Conservation (phyloP, 2,113 vertebrate species). For the Cheilinus undulatus region DNA sequence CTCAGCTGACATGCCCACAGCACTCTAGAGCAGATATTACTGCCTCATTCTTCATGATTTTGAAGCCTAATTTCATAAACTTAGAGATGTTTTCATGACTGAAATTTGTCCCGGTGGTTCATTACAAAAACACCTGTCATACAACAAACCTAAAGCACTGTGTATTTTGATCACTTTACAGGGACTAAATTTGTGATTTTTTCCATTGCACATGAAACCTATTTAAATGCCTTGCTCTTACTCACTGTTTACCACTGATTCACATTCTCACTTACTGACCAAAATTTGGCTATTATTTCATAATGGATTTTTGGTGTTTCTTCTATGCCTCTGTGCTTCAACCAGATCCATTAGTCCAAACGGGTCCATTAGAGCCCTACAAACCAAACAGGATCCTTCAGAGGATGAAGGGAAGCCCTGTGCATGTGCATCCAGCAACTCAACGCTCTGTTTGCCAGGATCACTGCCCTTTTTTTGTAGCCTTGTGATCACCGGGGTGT, state of each 20-base stretch:
- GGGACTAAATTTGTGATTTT: too few species aligned
- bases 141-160: too few species aligned
- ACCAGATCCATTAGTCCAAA: constrained; percentile 69
- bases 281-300: constrained; percentile 62
- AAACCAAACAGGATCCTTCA: constrained; percentile 68
- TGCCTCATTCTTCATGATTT: too few species aligned
- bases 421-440: constrained; percentile 72
- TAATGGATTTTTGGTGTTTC: constrained; percentile 72
- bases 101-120: too few species aligned
- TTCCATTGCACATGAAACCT: neutral
- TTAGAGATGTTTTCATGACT: too few species aligned
- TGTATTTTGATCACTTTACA: too few species aligned
- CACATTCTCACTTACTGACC: constrained; percentile 62
- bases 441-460: constrained; percentile 25
- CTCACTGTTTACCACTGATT: constrained; percentile 45
- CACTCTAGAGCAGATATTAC: too few species aligned
- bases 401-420: constrained; percentile 74
- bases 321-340: constrained; percentile 38
- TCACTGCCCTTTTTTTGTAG: constrained; percentile 32
- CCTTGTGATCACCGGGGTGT: constrained; percentile 37
- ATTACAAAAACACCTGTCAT: too few species aligned
- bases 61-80: too few species aligned
- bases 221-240: constrained; percentile 17
- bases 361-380: constrained; percentile 61
- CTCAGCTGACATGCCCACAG: too few species aligned